Percentiles rank a stretch among this genome's conserved stretches.
Evolutionary conservation across 2,888 invertebrate species (phyloP).

Genomic region (Oeneis ivallda): DNA sequence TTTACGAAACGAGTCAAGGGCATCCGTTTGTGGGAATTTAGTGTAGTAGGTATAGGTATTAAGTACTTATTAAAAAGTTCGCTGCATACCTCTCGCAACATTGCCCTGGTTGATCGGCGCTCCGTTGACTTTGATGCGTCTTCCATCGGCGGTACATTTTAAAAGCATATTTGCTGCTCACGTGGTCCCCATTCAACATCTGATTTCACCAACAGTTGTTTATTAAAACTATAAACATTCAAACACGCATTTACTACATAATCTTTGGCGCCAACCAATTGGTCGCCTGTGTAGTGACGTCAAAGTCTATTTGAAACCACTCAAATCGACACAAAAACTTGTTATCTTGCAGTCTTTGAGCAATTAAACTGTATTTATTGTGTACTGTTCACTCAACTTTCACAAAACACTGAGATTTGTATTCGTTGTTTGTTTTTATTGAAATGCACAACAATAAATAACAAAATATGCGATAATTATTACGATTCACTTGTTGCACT

Average conservation of each 20-base stretch:
- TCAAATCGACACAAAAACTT: conserved; percentile 62
- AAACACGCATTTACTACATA: conserved; percentile 55
- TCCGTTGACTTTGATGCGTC: conserved; percentile 77
- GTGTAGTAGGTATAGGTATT: no score
- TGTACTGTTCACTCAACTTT: conserved; percentile 54
- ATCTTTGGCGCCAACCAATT: conserved; percentile 63
- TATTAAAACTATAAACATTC: conserved; percentile 58
- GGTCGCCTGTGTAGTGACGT: conserved; percentile 69
- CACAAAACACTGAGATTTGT: conserved; percentile 30
- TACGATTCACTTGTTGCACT: conserved; percentile 30
- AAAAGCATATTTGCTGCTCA: conserved; percentile 74
- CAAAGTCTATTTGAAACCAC: conserved; percentile 66
- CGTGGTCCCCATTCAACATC: conserved; percentile 63
- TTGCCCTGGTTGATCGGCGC: conserved; percentile 66
- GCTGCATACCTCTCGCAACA: conserved; percentile 73
- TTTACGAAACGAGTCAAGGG: neutral
- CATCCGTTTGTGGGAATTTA: neutral
- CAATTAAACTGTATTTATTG: conserved; percentile 29
- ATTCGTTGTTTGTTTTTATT: conserved; percentile 32
- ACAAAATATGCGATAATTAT: conserved; percentile 22
- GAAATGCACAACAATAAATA: conserved; percentile 23
- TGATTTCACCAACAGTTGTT: conserved; percentile 52
- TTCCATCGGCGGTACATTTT: conserved; percentile 78
- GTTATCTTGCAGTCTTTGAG: conserved; percentile 48
- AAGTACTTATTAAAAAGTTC: neutral